phyloP scores from a whole-genome alignment of 92 coral and sea anemone species.

The Phenganax marumi region DNA sequence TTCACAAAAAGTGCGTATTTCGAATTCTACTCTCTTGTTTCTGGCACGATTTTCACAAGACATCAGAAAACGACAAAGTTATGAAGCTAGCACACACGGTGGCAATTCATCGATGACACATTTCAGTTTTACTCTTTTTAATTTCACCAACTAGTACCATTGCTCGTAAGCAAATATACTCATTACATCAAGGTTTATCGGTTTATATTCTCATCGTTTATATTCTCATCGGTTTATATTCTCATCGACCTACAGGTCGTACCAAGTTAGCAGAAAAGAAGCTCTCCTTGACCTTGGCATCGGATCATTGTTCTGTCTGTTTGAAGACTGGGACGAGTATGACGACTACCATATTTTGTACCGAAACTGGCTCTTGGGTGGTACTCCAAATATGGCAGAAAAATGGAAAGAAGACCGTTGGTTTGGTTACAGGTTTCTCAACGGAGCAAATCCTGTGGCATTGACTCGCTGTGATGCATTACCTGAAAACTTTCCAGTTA shows the following conservation, averaged over 20 bases:
- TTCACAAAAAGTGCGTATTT: no score
- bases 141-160: no score
- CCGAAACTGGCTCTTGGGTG: slow-evolving; percentile 44
- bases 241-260: slow-evolving; percentile 26
- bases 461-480: slow-evolving; percentile 58
- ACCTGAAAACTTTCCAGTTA: slow-evolving; percentile 65
- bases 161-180: no score
- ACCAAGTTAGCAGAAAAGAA: slow-evolving; percentile 51
- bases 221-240: neutral
- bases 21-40: no score
- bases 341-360: slow-evolving; percentile 57
- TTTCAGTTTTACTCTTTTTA: no score
- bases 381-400: slow-evolving; percentile 50
- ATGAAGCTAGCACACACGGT: no score
- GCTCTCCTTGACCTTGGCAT: slow-evolving; percentile 62
- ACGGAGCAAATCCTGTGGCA: slow-evolving; percentile 69
- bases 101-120: no score
- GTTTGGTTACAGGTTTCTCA: slow-evolving; percentile 70
- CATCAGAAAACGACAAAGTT: no score
- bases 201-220: neutral
- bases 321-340: slow-evolving; percentile 71
- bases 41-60: no score
- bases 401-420: slow-evolving; percentile 68
- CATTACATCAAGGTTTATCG: no score
- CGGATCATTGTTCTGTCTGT: slow-evolving; percentile 41